A percentile compares a stretch with the other conserved stretches of the same genome.
Evolutionary conservation across 2,888 invertebrate species (phyloP).

Genomic region (Ametastegia equiseti): DNA sequence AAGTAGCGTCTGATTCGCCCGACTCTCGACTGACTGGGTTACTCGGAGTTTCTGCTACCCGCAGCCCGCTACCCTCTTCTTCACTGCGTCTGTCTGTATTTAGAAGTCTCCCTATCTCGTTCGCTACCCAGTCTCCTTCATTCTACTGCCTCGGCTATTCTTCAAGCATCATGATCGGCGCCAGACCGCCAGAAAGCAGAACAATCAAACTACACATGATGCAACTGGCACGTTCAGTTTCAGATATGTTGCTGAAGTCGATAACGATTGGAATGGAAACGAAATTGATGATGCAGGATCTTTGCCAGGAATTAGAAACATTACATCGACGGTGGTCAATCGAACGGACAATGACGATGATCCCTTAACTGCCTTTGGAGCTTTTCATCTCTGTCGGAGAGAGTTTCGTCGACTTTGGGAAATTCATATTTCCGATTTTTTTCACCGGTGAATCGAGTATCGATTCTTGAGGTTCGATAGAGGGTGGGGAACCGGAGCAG

Average conservation of each 20-base stretch:
- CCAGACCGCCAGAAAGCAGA: constrained; percentile 10
- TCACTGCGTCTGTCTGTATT: neutral
- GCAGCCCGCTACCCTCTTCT: neutral
- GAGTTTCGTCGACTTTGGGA: neutral
- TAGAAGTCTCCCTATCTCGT: constrained; percentile 36
- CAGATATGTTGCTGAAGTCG: constrained; percentile 2
- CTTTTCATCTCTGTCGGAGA: neutral
- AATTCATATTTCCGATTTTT: neutral
- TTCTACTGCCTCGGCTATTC: neutral
- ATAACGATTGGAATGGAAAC: neutral
- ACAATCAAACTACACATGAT: constrained; percentile 24
- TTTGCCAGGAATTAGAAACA: neutral
- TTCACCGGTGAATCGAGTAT: neutral
- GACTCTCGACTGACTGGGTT: constrained; percentile 32
- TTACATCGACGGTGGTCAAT: neutral
- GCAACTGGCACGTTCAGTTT: constrained; percentile 14
- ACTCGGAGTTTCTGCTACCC: constrained; percentile 4
- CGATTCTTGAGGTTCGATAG: constrained; percentile 12
- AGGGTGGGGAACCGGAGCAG: neutral
- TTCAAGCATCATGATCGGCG: constrained; percentile 30
- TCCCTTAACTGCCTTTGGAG: neutral
- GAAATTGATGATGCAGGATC: neutral
- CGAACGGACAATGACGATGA: neutral
- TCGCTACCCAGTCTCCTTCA: neutral
- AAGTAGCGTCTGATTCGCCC: constrained; percentile 7